Conservation (phyloP, 1,140 invertebrate species). For the Eumaeus atala region DNA sequence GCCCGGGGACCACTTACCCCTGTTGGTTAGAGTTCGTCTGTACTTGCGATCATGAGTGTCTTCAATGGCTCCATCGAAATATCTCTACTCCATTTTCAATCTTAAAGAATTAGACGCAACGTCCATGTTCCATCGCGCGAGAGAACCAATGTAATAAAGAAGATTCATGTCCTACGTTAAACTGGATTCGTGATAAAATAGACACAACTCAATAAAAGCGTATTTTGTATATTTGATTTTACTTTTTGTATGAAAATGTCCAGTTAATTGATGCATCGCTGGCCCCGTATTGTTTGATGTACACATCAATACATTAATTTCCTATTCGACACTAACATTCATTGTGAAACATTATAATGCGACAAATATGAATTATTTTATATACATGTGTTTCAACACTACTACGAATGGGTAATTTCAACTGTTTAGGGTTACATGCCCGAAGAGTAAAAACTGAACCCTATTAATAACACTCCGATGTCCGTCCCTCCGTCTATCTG, state of each 20-base stretch:
- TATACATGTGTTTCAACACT: too few species aligned
- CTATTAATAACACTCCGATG: too few species aligned
- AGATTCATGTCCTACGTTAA: background rate
- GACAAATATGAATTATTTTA: slow-evolving; percentile 20
- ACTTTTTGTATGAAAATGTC: slow-evolving; percentile 28
- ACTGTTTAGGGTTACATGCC: too few species aligned
- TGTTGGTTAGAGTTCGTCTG: slow-evolving; percentile 6
- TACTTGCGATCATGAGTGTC: slow-evolving; percentile 6
- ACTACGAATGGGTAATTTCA: too few species aligned
- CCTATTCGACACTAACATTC: slow-evolving; percentile 50
- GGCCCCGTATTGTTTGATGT: slow-evolving; percentile 43
- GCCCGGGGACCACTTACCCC: slow-evolving; percentile 6
- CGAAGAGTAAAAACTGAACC: too few species aligned
- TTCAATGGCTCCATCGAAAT: background rate
- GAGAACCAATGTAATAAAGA: background rate
- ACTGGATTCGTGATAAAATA: background rate
- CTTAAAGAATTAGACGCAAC: background rate
- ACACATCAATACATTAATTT: slow-evolving; percentile 64
- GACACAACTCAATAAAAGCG: slow-evolving; percentile 15
- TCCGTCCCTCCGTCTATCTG: too few species aligned
- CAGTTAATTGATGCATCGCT: slow-evolving; percentile 47
- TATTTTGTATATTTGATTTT: slow-evolving; percentile 25
- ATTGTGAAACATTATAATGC: slow-evolving; percentile 54
- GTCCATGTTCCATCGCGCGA: background rate
- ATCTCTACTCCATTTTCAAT: background rate